These are phyloP conservation scores for Muscicapa comitata DNA, from an alignment of 2,797 vertebrate species.

Conservation along the genomic window DNA sequence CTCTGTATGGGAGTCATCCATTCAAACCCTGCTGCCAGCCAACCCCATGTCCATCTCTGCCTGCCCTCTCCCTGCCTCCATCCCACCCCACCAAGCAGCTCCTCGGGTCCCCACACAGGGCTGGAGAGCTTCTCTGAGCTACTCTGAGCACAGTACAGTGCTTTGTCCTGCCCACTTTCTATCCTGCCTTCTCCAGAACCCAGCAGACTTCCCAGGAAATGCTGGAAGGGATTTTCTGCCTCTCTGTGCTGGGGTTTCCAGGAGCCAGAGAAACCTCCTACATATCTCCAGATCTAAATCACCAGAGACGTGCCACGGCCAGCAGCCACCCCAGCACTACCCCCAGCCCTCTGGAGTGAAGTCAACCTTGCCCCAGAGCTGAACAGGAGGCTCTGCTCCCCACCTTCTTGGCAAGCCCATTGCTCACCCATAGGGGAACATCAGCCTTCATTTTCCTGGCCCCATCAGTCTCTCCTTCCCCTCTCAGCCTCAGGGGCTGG, in stretches of 20 bases:
- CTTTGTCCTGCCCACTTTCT: neutral
- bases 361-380: neutral
- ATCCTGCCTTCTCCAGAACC: neutral
- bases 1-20: neutral
- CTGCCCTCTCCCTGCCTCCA: neutral
- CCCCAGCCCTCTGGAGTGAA: neutral
- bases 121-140: neutral
- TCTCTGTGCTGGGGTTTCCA: neutral
- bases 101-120: rapidly evolving
- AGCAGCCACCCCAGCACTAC: constrained; percentile 17
- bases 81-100: neutral
- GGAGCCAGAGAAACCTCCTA: neutral
- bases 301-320: neutral
- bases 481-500: neutral
- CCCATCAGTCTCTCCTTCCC: neutral
- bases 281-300: neutral
- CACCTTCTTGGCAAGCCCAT: neutral
- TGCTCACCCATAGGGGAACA: neutral
- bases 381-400: neutral
- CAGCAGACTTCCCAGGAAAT: constrained; percentile 6
- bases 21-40: neutral
- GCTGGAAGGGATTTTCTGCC: neutral
- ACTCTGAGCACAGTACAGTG: neutral
- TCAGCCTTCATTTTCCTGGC: neutral
- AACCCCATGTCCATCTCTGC: neutral